phyloP scores from a whole-genome alignment of 2,797 vertebrate species.

The Oreortyx pictus region DNA sequence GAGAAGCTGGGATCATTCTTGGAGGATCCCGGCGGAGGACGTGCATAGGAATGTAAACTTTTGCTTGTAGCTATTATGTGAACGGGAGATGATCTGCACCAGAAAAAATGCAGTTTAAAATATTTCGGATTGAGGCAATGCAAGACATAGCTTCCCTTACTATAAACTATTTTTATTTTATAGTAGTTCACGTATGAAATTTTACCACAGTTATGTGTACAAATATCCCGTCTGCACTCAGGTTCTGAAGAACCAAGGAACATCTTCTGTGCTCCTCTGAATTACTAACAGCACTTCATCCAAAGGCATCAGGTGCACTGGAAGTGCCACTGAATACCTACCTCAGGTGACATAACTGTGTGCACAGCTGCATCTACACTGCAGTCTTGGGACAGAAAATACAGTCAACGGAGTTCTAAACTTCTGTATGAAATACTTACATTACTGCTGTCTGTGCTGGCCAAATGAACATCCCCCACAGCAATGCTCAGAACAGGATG shows the following conservation, averaged over 20 bases:
- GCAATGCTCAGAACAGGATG: neutral
- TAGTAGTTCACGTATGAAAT: neutral
- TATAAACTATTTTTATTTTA: neutral
- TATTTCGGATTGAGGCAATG: neutral
- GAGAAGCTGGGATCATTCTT: conserved; percentile 87
- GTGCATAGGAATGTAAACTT: conserved; percentile 99
- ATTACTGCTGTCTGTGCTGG: neutral
- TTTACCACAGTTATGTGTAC: neutral
- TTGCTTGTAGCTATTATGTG: conserved; percentile 98
- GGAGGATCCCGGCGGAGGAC: conserved; percentile 91
- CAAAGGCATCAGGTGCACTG: neutral
- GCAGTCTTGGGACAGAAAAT: neutral
- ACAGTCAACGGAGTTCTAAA: neutral
- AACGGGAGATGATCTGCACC: conserved; percentile 94
- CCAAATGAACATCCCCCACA: conserved; percentile 2
- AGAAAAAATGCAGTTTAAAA: conserved; percentile 39
- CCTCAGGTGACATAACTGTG: neutral
- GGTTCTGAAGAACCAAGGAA: neutral
- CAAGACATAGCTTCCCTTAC: neutral
- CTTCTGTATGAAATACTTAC: neutral
- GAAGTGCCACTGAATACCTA: neutral
- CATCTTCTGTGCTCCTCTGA: neutral
- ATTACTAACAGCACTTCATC: neutral
- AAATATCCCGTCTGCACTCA: neutral
- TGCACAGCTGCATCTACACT: neutral